Evolutionary conservation across 2,888 invertebrate species (phyloP).

Genomic region (Drosophila kuntzei): DNA sequence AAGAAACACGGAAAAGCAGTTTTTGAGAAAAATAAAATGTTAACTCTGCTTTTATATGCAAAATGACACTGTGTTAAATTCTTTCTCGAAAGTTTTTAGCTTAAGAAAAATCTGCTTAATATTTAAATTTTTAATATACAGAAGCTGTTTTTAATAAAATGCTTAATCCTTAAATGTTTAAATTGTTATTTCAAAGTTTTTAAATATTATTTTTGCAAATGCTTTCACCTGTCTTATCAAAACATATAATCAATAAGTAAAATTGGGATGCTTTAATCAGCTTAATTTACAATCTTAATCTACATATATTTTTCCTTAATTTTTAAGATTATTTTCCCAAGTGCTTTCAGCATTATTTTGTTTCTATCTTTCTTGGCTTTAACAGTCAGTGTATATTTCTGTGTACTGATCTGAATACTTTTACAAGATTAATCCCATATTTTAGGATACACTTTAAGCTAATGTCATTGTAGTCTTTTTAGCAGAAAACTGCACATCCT

Average conservation of each 20-base stretch:
- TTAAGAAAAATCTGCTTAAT: not conserved
- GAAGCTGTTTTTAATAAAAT: no score
- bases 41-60: not conserved
- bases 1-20: conserved; percentile 1
- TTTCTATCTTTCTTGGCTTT: not conserved
- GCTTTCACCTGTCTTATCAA: no score
- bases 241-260: no score
- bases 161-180: not conserved
- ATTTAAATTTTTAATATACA: no score
- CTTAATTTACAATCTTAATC: no score
- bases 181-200: not conserved
- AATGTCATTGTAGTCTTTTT: conserved; percentile 19
- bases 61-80: not conserved
- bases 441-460: not conserved
- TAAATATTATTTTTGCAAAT: no score
- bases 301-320: no score
- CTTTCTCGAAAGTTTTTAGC: not conserved
- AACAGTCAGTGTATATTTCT: not conserved
- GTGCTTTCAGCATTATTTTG: not conserved
- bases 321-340: no score
- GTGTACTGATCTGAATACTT: not conserved
- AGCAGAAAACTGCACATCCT: not conserved
- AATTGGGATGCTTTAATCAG: no score
- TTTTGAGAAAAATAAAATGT: not conserved
- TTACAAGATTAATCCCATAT: not conserved